Base-by-base conservation (phyloP, 2,797 vertebrate species). In the Philypnodon macrostomus region DNA sequence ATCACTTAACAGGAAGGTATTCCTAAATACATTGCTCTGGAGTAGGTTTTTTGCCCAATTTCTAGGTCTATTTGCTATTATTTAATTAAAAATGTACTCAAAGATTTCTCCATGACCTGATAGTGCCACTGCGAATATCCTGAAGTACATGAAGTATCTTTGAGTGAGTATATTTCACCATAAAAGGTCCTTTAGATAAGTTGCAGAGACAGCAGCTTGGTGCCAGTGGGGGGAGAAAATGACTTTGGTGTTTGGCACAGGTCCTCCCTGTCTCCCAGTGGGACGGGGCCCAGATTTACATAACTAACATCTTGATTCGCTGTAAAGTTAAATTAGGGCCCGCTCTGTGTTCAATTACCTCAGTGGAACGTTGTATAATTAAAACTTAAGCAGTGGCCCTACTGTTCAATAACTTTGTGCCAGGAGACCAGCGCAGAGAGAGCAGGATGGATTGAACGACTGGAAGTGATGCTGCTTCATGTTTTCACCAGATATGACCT, bases 401-500 rank as follows among this genome's bases (percentile, higher is more conserved):
- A 79, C 85, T 79, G 85, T 73, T 87, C 80, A 84, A 76, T 83
- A 83, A 72, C 46, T 79, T 70, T 51, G 73, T 53, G 58, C 72
- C 77, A 68, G 63, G 69, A 73, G 65, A 74, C 15, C 15, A 18
- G 31, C 4, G 45, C 7, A 2, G 54, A 12, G 31, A 47, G 33
- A 12, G 34, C 10, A 17, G 10, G 44, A 18, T 9, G 35, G 24
- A 64, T 40, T 21, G 54, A n/a, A 1, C 12, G 30, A 10, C 12
- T 32, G n/a, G 14, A 41, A 86, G 61, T 82, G 87, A 80, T 78
- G 79, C 79, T 87, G 90, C 87, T 86, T 90, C 84, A 80, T 75
- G 79, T 86, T 89, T 89, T 83, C 81, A 88, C 89, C 85, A 87
- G 81, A 83, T 79, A 63, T 83, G 84, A 89, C 88, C 89, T 90